Evolutionary conservation across 2,113 vertebrate species (phyloP), one percentile per base, ranked within the genome.

Genomic region (Lepidothrix coronata): DNA sequence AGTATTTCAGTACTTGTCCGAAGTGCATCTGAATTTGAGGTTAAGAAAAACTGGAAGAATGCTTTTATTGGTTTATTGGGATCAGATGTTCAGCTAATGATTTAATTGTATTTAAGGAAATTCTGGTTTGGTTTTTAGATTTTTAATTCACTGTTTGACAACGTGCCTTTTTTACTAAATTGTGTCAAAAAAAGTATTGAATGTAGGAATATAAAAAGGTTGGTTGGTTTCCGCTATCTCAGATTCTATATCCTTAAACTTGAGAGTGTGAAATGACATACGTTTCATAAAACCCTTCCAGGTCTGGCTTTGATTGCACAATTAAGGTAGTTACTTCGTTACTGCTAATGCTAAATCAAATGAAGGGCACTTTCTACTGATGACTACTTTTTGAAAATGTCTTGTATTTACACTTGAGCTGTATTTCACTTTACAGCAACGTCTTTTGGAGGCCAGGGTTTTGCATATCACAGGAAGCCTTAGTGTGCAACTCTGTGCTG

Each of bases 91-190:
- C 88, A 96, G 70, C 93, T 96, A 91, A 93, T 65, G 46, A 93
- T 85, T 96, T 93, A 95, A 89, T 67, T 88, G 90, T 94, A 85
- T 93, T 92, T 95, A 92, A 90, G 72, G 75, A 92, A 89, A 74
- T 88, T 89, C 83, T 93, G 75, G 74, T 94, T 97, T 97, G 81
- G 71, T 89, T 94, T 97, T 95, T 95, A 96, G 58, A 92, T 81
- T 95, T 97, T 97, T 95, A 97, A 95, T 89, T 97, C 94, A 96
- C 68, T 92, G 82, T 97, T 96, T 95, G 91, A 98, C 95, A 89
- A 98, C 96, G 98, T 98, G 98, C 98, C 98, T 98, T 98, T 95
- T 92, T 97, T 96, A 96, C 96, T 97, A 96, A 97, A 96, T 95
- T 96, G 84, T 89, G 91, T 94, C 88, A 81, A 93, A 98, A 94